phyloP scores from a whole-genome alignment of 1,140 invertebrate genomes.

The Caenorhabditis latens region DNA sequence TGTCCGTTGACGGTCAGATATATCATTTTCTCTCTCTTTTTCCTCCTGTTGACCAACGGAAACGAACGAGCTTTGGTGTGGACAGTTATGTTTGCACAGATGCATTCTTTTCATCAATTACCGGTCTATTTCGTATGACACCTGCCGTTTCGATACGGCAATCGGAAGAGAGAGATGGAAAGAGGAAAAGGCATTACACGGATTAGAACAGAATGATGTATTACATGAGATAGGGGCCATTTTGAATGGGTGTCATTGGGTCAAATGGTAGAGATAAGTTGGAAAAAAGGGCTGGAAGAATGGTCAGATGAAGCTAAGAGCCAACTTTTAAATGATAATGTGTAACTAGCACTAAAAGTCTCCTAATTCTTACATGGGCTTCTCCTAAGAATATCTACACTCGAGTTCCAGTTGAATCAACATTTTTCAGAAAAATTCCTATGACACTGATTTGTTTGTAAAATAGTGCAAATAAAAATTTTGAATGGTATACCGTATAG shows the following conservation, averaged over 20 bases:
- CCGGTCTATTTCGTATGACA: slow-evolving; percentile 3
- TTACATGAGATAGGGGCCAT: background rate
- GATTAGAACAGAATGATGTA: background rate
- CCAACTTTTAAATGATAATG: too few relatives aligned
- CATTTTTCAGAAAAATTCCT: too few relatives aligned
- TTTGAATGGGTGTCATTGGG: background rate
- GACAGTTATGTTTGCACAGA: slow-evolving; percentile 52
- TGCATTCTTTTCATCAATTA: slow-evolving; percentile 44
- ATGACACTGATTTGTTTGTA: too few relatives aligned
- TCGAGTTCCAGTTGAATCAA: too few relatives aligned
- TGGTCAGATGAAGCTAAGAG: too few relatives aligned
- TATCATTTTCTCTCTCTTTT: slow-evolving; percentile 27
- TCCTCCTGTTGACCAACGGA: slow-evolving; percentile 28
- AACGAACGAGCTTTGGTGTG: slow-evolving; percentile 46
- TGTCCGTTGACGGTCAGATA: slow-evolving; percentile 7
- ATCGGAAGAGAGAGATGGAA: slow-evolving; percentile 6
- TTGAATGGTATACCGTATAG: too few relatives aligned
- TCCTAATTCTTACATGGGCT: too few relatives aligned
- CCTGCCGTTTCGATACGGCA: slow-evolving; percentile 53
- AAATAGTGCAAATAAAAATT: too few relatives aligned
- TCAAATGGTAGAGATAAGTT: background rate
- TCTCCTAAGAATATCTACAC: too few relatives aligned
- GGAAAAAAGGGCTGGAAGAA: too few relatives aligned
- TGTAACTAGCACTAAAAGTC: too few relatives aligned
- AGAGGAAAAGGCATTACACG: background rate